Base-by-base conservation (phyloP, 2,888 invertebrate genomes). In the Plusia festucae region DNA sequence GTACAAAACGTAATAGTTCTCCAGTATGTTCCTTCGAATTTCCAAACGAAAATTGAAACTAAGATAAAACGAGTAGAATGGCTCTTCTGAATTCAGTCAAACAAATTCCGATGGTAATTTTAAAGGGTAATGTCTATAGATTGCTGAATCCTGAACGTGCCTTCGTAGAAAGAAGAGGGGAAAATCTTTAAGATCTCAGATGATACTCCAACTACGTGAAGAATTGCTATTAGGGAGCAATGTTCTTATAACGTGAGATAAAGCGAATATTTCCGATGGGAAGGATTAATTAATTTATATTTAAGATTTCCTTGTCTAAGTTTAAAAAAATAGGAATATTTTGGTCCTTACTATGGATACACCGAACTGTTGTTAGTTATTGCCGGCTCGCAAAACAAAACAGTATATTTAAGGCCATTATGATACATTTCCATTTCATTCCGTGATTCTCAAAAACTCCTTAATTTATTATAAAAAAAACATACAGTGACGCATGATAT, bases 181-280 rank as follows among this genome's bases (percentile, higher is more conserved):
- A 65, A 77, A 75, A 72, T 80, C 78, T 70, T 51, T 22, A 18
- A 73, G 73, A 73, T 53, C 68, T 70, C 56, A 51, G 64, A 72
- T 65, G 73, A 70, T 72, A 49, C 80, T 81, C 69, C 51, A 78
- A 69, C 70, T 64, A 73, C 73, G 80, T 59, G 20, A 79, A 70
- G 78, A 81, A 81, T 82, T 78, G 81, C 80, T 78, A 80, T 81
- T 79, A 79, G 56, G 61, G 59, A 75, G 71, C 65, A 59, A 77
- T 81, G 68, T 70, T 68, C 70, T 67, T 60, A 70, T 68, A 77
- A 75, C 62, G 65, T 57, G 30, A 22, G 13, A 53, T n/a, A 49
- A 15, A n/a, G n/a, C 44, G 66, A 60, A 67, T 81, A 71, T 78
- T 76, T 73, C 58, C 53, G 68, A 55, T 62, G 53, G 56, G 51